Evolutionary conservation across 2,888 invertebrate genomes (phyloP), one percentile per base, ranked within the genome.

Genomic region (Xestia sexstrigata): DNA sequence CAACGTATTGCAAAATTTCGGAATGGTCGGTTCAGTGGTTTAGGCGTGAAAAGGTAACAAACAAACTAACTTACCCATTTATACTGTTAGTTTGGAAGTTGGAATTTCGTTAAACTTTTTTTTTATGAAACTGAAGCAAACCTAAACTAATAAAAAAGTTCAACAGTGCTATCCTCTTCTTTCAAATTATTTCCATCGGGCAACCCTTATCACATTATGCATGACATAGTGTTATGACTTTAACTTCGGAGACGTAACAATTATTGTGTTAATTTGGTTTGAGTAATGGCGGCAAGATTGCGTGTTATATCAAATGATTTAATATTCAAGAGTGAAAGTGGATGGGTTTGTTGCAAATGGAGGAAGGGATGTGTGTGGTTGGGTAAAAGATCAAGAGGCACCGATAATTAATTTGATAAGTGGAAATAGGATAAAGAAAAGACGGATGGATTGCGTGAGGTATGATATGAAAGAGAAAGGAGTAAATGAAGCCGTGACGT

Each of bases 151-250:
- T 55, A n/a, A 15, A 62, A 78, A 58, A 49, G 9, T 11, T 39
- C 23, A 60, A 5, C 63, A 49, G 15, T n/a, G 39, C n/a, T 47
- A 58, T 45, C 67, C 26, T 39, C 23, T 20, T 75, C 39, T 69
- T 74, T 49, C 1, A 39, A 49, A 45, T 78, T 58, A 49, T 73
- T 67, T 58, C 30, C 11, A 72, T 70, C 42, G 42, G 74, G 58
- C 69, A 84, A 73, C 82, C 83, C 83, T 82, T 66, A 69, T 55
- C 62, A 76, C 30, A 76, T 76, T 78, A 75, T 69, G n/a, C 69
- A 70, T 84, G 78, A 84, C 78, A 66, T 74, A 83, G 71, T 84
- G 82, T 88, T 87, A 87, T 82, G 81, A 79, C 79, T 84, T 85
- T 30, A 82, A 84, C 82, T 86, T 76, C 7, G 52, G 83, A 69